Base-by-base conservation (phyloP, 1,140 invertebrate genomes). In the Latrodectus geometricus region DNA sequence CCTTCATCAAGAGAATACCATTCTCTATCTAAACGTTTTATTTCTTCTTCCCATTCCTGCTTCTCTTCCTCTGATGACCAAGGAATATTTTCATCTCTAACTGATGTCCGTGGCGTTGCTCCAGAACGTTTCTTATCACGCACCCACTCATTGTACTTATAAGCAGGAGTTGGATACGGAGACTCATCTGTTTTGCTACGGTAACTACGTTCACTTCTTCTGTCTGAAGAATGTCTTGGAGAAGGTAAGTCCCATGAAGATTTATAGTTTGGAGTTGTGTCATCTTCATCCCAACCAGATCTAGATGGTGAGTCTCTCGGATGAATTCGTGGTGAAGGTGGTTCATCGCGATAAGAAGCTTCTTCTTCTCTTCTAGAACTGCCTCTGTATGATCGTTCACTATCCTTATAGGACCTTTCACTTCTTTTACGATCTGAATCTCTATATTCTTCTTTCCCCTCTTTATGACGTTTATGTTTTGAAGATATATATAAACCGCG, bases 191-290 rank as follows among this genome's bases (percentile, higher is more conserved):
- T 66, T 8, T 78, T 11, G 48, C 20, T 65, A 9, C 88, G 68
- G 21, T 90, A 88, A 68, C 86, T 88, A 48, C 88, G 52, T 56
- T 89, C 88, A 85, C 89, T 82, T 50, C 52, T 20, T 50, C 75
- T 73, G 52, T 87, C 85, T 68, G 65, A n/a, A 52, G 54, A 79
- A 11, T 65, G 23, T 88, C 93, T 92, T 0, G 97, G 97, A 0
- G 97, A 98, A 0, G 97, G 97, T 90, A 96, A 94, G 92, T 99
- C 98, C 97, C 97, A 99, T 70, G 94, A 94, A 8, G 96, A 97
- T 89, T 68, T 66, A 54, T 66, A 54, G 12, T 56, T 17, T 23
- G 83, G 74, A 8, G 65, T 69, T 21, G 68, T 23, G 23, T 86
- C 83, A 72, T 86, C 83, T 77, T 86, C 83, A 77, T 78, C 75